Conservation (phyloP, 1,140 invertebrate species). For the Propsilocerus akamusi region DNA sequence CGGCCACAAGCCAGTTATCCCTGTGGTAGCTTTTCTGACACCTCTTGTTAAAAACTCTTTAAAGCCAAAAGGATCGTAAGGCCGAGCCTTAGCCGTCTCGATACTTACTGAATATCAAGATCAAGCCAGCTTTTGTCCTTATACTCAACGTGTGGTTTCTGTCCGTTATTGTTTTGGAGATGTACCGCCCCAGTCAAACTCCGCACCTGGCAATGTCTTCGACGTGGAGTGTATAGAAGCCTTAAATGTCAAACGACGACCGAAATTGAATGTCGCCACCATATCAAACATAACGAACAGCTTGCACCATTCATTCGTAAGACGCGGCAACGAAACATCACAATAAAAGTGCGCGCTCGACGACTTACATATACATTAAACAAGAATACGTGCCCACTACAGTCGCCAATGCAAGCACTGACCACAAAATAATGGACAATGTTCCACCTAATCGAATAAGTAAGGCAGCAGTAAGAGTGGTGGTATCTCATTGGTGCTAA, state of each 20-base stretch:
- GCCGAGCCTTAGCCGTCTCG: slow-evolving; percentile 56
- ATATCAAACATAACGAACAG: too few relatives aligned
- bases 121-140: slow-evolving; percentile 67
- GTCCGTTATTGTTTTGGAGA: slow-evolving; percentile 62
- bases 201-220: slow-evolving; percentile 51
- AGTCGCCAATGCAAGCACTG: too few relatives aligned
- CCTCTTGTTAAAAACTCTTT: slow-evolving; percentile 57
- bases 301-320: too few relatives aligned
- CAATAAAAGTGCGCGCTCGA: too few relatives aligned
- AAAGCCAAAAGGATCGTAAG: slow-evolving; percentile 62
- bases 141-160: slow-evolving; percentile 70
- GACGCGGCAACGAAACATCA: too few relatives aligned
- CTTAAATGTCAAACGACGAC: too few relatives aligned
- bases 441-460: slow-evolving; percentile 33
- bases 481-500: slow-evolving; percentile 37
- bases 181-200: slow-evolving; percentile 74
- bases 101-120: slow-evolving; percentile 37
- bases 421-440: too few relatives aligned
- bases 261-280: too few relatives aligned
- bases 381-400: too few relatives aligned
- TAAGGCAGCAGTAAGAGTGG: slow-evolving; percentile 36
- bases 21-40: slow-evolving; percentile 73
- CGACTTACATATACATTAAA: too few relatives aligned
- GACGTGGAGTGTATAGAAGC: too few relatives aligned
- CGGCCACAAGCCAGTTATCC: slow-evolving; percentile 70